Conservation (phyloP, 2,888 invertebrate genomes). For the Callyntrura guangdongensis region DNA sequence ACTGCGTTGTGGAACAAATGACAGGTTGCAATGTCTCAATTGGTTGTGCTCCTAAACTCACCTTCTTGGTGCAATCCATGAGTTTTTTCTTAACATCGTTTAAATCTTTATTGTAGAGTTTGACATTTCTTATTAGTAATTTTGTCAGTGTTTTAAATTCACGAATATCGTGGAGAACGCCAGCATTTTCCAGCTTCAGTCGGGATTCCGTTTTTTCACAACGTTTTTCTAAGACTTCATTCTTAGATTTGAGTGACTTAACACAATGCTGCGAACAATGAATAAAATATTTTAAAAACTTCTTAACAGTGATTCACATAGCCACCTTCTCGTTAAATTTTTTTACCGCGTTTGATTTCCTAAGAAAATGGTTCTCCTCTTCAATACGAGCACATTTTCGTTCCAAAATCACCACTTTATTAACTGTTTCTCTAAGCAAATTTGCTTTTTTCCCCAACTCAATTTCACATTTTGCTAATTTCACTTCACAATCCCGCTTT, state of each 20-base stretch:
- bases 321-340: neutral
- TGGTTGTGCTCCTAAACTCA: neutral
- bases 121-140: neutral
- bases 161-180: conserved; percentile 80
- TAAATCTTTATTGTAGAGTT: neutral
- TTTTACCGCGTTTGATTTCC: conserved; percentile 58
- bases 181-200: conserved; percentile 80
- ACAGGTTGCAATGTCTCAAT: neutral
- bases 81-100: neutral
- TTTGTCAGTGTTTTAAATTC: conserved; percentile 37
- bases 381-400: conserved; percentile 73
- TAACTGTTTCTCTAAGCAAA: conserved; percentile 75
- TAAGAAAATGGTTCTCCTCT: conserved; percentile 56
- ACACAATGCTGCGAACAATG: neutral
- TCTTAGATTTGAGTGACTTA: conserved; percentile 40
- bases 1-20: neutral
- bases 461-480: conserved; percentile 65
- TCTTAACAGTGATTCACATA: neutral
- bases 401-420: conserved; percentile 78
- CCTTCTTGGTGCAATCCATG: neutral
- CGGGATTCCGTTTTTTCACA: conserved; percentile 79
- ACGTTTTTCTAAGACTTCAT: conserved; percentile 78
- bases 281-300: neutral
- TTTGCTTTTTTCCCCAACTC: conserved; percentile 80
- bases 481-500: conserved; percentile 12